Base-by-base conservation (phyloP, 2,113 vertebrate species). In the crab-eating macaque (Macaca fascicularis) region DNA sequence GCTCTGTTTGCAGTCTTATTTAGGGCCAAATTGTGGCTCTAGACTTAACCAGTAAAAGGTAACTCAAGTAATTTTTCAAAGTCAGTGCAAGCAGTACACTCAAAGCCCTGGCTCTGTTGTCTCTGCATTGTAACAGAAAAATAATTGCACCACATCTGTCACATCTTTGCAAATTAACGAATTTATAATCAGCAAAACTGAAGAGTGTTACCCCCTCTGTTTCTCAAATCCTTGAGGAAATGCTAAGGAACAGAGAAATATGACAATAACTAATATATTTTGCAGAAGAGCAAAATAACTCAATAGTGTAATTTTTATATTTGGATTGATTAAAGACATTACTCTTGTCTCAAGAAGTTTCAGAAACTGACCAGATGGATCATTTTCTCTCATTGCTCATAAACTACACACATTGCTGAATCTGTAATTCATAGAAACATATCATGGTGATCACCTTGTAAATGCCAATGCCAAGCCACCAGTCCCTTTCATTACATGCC, bases 351-450 rank as follows among this genome's bases (percentile, higher is more conserved):
- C 91, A 81, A 94, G 93, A 92, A 69, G 61, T 90, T 95, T 95
- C 40, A 57, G 67, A 72, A 48, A 48, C 11, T 94, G 85, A 64
- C 97, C 90, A 59, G 92, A 95, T 89, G 79, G 82, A 95, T 75
- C 22, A 32, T 89, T 87, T 95, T 90, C 40, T 45, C 95, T 94
- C 96, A 85, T 75, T 92, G 92, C 79, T 98, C 91, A 92, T 95
- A 88, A 96, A 97, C 95, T 94, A 87, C 5, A 23, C 50, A 95
- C 81, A 76, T 96, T 81, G 61, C 92, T 92, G 92, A 87, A 96
- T 95, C 82, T 23, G 0, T 95, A 97, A 97, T 84, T 98, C 97
- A 97, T 94, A 97, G 76, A 96, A 97, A 91, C 88, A 43, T 16
- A 16, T 69, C 69, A 30, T 16, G 74, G 70, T 67, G 92, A 96